phyloP scores from a whole-genome alignment of 2,888 invertebrate species.

The Amiota communis region DNA sequence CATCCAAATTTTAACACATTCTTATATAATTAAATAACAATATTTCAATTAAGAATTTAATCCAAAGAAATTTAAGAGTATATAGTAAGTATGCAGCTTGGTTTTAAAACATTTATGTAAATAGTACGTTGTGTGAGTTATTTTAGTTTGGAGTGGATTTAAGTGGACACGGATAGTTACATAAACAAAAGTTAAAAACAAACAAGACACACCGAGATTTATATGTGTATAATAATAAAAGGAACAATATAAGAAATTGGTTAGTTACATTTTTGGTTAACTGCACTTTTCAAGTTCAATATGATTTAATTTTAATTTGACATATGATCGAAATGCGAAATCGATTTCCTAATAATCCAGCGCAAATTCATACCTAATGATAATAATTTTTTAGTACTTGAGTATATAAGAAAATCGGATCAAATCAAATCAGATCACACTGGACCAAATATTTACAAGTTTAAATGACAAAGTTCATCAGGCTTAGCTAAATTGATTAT shows the following conservation, averaged over 20 bases:
- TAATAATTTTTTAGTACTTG: conserved; percentile 37
- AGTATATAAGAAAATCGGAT: not conserved
- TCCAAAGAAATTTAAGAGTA: too few relatives aligned
- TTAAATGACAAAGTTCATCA: too few relatives aligned
- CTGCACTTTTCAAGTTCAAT: conserved; percentile 24
- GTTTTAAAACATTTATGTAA: too few relatives aligned
- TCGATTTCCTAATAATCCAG: conserved; percentile 49
- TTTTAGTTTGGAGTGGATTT: conserved; percentile 44
- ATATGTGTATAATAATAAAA: conserved; percentile 42
- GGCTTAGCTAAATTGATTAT: too few relatives aligned
- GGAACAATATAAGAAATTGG: conserved; percentile 48
- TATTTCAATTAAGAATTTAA: too few relatives aligned
- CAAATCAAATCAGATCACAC: conserved; percentile 10
- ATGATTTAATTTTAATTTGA: conserved; percentile 27
- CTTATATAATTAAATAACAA: too few relatives aligned
- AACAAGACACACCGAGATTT: conserved; percentile 36
- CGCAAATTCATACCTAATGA: conserved; percentile 53
- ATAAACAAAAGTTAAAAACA: conserved; percentile 30
- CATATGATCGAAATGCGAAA: conserved; percentile 30
- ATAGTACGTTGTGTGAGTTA: conserved; percentile 37
- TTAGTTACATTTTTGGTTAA: conserved; percentile 27
- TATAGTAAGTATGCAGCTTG: too few relatives aligned
- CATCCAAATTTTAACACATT: too few relatives aligned
- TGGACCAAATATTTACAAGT: not conserved
- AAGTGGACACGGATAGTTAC: not conserved